Conservation (phyloP, 2,797 vertebrate species). For the Parauchenoglanis ngamensis region DNA sequence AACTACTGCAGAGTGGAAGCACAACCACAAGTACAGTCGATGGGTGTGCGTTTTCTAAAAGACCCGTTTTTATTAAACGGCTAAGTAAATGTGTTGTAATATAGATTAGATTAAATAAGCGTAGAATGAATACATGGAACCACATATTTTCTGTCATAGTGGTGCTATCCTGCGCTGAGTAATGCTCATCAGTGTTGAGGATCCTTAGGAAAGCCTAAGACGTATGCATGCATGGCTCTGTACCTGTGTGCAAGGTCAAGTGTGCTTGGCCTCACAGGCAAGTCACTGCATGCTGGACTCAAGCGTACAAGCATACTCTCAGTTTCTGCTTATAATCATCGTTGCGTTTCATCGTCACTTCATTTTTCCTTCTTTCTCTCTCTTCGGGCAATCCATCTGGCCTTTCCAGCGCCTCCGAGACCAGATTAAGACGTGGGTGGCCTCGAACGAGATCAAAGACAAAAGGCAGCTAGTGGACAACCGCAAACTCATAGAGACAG, state of each 20-base stretch:
- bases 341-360: constrained; percentile 5
- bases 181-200: constrained; percentile 35
- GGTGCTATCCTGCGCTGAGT: background rate
- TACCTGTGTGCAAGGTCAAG: constrained; percentile 34
- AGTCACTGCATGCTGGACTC: constrained; percentile 55
- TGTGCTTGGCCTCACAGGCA: constrained; percentile 59
- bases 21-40: background rate
- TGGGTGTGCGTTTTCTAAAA: background rate
- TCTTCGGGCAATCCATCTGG: constrained; percentile 24
- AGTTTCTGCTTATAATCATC: constrained; percentile 10
- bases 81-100: background rate
- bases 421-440: constrained; percentile 87
- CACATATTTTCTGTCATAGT: background rate
- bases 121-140: background rate
- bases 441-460: constrained; percentile 84
- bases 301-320: constrained; percentile 28
- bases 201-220: constrained; percentile 57
- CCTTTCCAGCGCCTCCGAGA: constrained; percentile 78
- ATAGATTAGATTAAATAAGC: background rate
- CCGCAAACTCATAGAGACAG: constrained; percentile 83
- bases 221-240: background rate
- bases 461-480: constrained; percentile 84
- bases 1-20: background rate
- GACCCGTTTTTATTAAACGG: background rate
- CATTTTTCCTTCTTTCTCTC: constrained; percentile 12